Conservation (phyloP, 2,888 invertebrate genomes). For the Ligdia adustata region DNA sequence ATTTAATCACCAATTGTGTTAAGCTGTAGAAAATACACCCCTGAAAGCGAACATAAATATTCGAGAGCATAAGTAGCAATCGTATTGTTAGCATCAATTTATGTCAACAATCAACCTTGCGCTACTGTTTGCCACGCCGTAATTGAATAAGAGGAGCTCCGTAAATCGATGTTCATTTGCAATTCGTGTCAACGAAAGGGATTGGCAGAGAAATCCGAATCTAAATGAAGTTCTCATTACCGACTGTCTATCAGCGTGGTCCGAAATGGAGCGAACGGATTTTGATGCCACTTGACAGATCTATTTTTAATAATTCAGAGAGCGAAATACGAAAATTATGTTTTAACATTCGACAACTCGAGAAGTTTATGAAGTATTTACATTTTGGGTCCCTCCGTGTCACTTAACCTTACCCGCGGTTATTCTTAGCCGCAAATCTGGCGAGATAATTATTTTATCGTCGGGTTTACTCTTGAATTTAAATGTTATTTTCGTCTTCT, state of each 20-base stretch:
- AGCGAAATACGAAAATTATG: conserved; percentile 29
- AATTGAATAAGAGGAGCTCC: conserved; percentile 37
- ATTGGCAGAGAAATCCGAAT: conserved; percentile 46
- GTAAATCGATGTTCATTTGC: conserved; percentile 45
- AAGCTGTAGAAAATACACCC: too few species aligned
- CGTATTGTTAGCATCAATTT: not conserved
- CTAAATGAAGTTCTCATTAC: conserved; percentile 53
- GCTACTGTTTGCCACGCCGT: conserved; percentile 28
- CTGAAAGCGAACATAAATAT: too few species aligned
- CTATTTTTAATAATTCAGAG: conserved; percentile 46
- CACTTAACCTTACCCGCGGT: conserved; percentile 15
- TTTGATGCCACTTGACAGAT: conserved; percentile 48
- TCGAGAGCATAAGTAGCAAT: not conserved
- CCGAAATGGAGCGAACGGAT: conserved; percentile 46
- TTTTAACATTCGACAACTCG: conserved; percentile 13
- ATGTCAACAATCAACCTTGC: conserved; percentile 24
- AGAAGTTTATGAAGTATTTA: conserved; percentile 31
- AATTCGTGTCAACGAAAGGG: conserved; percentile 46
- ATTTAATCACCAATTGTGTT: too few species aligned
- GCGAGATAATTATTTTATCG: not conserved
- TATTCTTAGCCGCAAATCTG: conserved; percentile 9
- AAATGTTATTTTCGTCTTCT: conserved; percentile 2
- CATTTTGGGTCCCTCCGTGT: conserved; percentile 15
- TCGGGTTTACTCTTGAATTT: conserved; percentile 11
- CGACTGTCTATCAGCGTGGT: conserved; percentile 45